A percentile compares a stretch with the other conserved stretches of the same genome.
Evolutionary conservation across 2,797 vertebrate genomes (phyloP).

Genomic region (Bufotes viridis): DNA sequence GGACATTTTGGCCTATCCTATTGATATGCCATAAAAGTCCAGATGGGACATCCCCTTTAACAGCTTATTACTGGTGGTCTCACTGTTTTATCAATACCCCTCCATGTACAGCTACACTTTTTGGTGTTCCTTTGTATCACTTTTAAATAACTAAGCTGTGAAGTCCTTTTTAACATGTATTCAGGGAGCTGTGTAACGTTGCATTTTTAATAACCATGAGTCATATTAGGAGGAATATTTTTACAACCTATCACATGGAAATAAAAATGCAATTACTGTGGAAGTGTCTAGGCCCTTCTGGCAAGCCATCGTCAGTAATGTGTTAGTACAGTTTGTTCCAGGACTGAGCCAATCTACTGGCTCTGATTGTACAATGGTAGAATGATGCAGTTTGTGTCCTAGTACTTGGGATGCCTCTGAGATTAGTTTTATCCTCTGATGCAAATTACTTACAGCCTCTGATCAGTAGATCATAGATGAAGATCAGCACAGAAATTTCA

Average conservation of each 20-base stretch:
- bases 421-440: constrained; percentile 58
- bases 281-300: constrained; percentile 18
- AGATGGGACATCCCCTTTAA: too few species aligned
- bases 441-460: constrained; percentile 59
- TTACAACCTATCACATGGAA: constrained; percentile 13
- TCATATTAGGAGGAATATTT: constrained; percentile 22
- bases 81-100: too few species aligned
- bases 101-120: not conserved
- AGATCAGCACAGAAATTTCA: not conserved
- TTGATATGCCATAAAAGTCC: too few species aligned
- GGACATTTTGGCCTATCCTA: too few species aligned
- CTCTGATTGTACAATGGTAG: constrained; percentile 19
- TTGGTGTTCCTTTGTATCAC: not conserved
- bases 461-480: constrained; percentile 7
- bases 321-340: constrained; percentile 16
- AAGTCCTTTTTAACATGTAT: not conserved
- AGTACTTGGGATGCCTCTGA: constrained; percentile 57
- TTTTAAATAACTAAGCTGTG: not conserved
- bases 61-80: too few species aligned
- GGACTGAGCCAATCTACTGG: not conserved
- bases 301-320: not conserved
- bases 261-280: constrained; percentile 9
- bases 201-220: constrained; percentile 1
- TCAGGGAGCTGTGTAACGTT: not conserved
- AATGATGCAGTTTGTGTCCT: constrained; percentile 34